phyloP scores from a whole-genome alignment of 2,888 invertebrate genomes.

The Zaprionus obscuricornis region DNA sequence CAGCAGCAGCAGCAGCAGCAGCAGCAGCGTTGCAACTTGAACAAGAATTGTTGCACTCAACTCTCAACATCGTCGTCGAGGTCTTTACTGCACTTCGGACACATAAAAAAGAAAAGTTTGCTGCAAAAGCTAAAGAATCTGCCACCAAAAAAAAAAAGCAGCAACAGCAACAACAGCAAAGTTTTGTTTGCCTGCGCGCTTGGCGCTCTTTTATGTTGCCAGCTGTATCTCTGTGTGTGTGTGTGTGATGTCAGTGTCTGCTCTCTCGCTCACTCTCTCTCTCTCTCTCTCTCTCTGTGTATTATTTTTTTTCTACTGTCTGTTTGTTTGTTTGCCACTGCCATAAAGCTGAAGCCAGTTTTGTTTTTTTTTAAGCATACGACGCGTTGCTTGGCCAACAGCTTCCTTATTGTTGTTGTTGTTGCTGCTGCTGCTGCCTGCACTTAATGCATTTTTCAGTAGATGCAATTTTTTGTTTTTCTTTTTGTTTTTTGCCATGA shows the following conservation, averaged over 20 bases:
- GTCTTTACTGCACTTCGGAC: constrained; percentile 33
- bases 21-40: constrained; percentile 17
- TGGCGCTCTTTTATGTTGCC: constrained; percentile 46
- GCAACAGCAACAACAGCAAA: constrained; percentile 13
- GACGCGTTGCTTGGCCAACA: constrained; percentile 25
- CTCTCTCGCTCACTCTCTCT: neutral
- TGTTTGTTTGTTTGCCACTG: constrained; percentile 72
- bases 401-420: constrained; percentile 48
- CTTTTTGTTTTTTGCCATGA: constrained; percentile 58
- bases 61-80: constrained; percentile 24
- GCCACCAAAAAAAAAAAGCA: constrained; percentile 47
- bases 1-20: constrained; percentile 22
- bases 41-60: constrained; percentile 28
- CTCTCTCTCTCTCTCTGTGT: constrained; percentile 21
- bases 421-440: constrained; percentile 34
- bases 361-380: constrained; percentile 66
- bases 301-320: too few species aligned
- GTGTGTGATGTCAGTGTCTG: constrained; percentile 19
- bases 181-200: constrained; percentile 50
- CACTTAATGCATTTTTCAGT: constrained; percentile 74
- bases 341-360: constrained; percentile 74
- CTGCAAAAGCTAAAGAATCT: constrained; percentile 56
- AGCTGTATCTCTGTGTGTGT: constrained; percentile 6
- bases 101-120: constrained; percentile 57
- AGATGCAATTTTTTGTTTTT: constrained; percentile 26